Evolutionary conservation across 2,113 vertebrate genomes (phyloP).

Genomic region (Edolisoma coerulescens): DNA sequence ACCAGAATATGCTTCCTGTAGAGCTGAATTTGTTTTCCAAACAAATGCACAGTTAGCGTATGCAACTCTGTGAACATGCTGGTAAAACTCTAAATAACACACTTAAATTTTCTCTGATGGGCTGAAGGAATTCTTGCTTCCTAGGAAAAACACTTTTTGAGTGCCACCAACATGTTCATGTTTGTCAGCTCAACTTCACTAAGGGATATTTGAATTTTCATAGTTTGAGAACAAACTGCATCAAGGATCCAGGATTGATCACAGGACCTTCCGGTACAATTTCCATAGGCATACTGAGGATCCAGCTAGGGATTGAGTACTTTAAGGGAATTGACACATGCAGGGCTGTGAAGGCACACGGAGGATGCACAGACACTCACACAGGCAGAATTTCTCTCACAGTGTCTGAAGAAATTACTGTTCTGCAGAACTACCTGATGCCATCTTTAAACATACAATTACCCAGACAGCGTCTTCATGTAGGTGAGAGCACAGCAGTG

Average conservation of each 20-base stretch:
- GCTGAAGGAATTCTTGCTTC: background rate
- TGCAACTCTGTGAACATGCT: background rate
- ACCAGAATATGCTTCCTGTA: background rate
- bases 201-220: background rate
- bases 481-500: rapidly evolving
- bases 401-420: background rate
- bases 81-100: background rate
- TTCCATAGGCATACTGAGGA: background rate
- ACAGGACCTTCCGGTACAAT: background rate
- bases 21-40: background rate
- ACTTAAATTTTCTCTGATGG: background rate
- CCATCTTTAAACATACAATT: background rate
- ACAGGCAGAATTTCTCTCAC: background rate
- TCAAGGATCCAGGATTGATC: background rate
- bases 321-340: background rate
- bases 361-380: background rate
- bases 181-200: background rate
- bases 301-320: background rate
- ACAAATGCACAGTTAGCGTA: background rate
- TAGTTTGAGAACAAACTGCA: background rate
- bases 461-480: background rate
- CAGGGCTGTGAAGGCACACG: background rate
- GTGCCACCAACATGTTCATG: background rate
- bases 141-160: background rate
- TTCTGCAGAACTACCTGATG: background rate